These are phyloP conservation scores for Petrolisthes cinctipes DNA, from an alignment of 2,888 invertebrate species.

Conservation along the genomic window DNA sequence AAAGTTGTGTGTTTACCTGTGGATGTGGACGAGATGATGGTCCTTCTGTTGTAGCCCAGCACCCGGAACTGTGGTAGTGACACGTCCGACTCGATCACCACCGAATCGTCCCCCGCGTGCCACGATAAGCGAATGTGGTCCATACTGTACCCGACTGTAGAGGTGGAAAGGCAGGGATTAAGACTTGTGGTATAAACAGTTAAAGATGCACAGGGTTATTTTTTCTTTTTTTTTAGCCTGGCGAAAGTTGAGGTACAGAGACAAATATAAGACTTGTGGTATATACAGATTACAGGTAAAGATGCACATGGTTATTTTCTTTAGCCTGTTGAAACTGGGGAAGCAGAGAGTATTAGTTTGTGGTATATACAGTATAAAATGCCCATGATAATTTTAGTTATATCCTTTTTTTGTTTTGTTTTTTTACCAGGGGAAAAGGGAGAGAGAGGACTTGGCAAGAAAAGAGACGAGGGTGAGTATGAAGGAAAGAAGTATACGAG, in stretches of 20 bases:
- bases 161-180: neutral
- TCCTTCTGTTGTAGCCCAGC: constrained; percentile 94
- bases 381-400: too few species aligned
- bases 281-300: too few species aligned
- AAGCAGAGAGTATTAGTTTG: too few species aligned
- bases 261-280: too few species aligned
- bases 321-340: too few species aligned
- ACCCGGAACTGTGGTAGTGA: constrained; percentile 96
- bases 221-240: too few species aligned
- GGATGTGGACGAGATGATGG: constrained; percentile 95
- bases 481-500: too few species aligned
- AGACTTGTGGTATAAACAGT: neutral
- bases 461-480: neutral
- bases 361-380: too few species aligned
- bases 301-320: too few species aligned
- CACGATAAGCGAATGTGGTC: constrained; percentile 65
- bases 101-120: constrained; percentile 62
- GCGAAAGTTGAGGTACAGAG: too few species aligned
- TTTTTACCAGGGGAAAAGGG: neutral
- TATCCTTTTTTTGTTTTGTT: too few species aligned
- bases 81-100: constrained; percentile 63
- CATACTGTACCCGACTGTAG: constrained; percentile 65
- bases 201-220: too few species aligned
- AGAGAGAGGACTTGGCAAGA: neutral
- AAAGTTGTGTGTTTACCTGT: constrained; percentile 80